These are phyloP conservation scores for Balaenoptera acutorostrata DNA, from an alignment of 2,113 vertebrate species.

Conservation along the genomic window DNA sequence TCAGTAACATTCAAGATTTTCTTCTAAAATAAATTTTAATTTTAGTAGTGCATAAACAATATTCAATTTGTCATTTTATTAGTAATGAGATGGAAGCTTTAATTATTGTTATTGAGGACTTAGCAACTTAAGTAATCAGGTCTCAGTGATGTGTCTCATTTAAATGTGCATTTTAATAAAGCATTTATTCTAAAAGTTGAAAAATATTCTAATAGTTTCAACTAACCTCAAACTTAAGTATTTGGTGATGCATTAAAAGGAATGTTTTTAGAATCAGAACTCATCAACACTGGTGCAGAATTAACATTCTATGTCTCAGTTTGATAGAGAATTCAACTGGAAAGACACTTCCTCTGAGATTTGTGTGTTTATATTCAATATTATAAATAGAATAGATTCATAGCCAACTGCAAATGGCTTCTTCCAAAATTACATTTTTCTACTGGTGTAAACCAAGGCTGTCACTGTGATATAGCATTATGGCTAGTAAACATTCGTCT, in stretches of 20 bases:
- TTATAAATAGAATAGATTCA: conserved; percentile 76
- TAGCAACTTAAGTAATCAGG: background rate
- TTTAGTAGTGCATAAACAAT: conserved; percentile 32
- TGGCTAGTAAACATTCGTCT: background rate
- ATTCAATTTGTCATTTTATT: conserved; percentile 46
- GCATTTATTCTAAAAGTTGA: conserved; percentile 60
- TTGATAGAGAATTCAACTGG: conserved; percentile 56
- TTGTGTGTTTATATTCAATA: conserved; percentile 63
- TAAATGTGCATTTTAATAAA: conserved; percentile 74
- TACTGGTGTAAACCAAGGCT: background rate
- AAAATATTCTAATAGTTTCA: conserved; percentile 70
- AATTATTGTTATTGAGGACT: conserved; percentile 54
- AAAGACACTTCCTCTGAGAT: conserved; percentile 62
- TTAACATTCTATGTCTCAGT: conserved; percentile 65
- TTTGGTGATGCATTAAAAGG: conserved; percentile 58
- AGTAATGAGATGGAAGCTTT: conserved; percentile 50
- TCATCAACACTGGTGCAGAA: conserved; percentile 31
- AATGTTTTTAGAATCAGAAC: conserved; percentile 75
- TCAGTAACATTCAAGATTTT: background rate
- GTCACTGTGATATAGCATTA: background rate
- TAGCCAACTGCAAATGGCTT: conserved; percentile 68
- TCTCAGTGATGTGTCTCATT: conserved; percentile 40
- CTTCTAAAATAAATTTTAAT: conserved; percentile 48
- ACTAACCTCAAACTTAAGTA: conserved; percentile 67
- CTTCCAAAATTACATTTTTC: conserved; percentile 61